phyloP scores from a whole-genome alignment of 2,888 invertebrate genomes.

The Sylvicola fuscatus region DNA sequence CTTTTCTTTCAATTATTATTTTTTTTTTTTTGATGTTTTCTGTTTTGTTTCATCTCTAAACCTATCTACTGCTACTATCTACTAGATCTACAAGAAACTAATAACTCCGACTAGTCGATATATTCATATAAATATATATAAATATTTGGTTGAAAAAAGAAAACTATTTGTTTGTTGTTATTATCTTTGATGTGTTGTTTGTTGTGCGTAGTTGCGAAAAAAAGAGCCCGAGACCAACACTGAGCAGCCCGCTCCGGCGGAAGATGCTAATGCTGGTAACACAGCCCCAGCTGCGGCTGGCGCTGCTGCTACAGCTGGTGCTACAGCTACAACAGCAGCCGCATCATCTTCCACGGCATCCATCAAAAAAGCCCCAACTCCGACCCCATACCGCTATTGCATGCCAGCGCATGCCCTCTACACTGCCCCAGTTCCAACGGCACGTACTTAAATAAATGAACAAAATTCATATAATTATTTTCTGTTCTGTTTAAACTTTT shows the following conservation, averaged over 20 bases:
- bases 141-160: too few species aligned
- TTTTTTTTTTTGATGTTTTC: too few species aligned
- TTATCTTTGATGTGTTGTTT: not conserved
- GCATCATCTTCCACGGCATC: constrained; percentile 8
- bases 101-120: too few species aligned
- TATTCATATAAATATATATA: too few species aligned
- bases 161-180: constrained; percentile 1
- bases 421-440: constrained; percentile 37
- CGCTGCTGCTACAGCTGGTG: constrained; percentile 3
- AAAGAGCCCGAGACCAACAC: constrained; percentile 13
- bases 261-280: constrained; percentile 3
- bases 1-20: too few species aligned
- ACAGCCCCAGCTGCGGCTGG: not conserved
- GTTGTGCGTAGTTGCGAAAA: constrained; percentile 17
- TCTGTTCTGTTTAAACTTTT: too few species aligned
- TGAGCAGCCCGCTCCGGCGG: constrained; percentile 13
- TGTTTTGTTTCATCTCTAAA: too few species aligned
- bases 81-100: too few species aligned
- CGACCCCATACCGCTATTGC: constrained; percentile 31
- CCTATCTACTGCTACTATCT: too few species aligned
- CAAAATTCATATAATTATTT: not conserved
- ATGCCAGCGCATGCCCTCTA: constrained; percentile 39
- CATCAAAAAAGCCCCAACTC: constrained; percentile 4
- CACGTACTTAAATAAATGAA: constrained; percentile 23
- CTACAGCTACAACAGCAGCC: constrained; percentile 5